Conservation (phyloP, 2,888 invertebrate species). For the Drosophila mulleri region DNA sequence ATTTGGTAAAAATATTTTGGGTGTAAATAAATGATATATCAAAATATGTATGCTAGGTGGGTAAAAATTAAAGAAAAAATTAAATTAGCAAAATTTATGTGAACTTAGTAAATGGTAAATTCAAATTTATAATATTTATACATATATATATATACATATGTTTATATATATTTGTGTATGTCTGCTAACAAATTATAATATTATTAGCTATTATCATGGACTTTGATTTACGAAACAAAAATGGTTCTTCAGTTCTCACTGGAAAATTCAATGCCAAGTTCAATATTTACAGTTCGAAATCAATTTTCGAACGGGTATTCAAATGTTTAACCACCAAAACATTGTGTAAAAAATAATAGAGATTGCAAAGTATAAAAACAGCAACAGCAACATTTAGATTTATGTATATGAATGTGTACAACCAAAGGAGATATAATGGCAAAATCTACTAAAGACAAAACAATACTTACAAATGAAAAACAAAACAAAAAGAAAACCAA, state of each 20-base stretch:
- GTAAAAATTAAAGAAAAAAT: conserved; percentile 54
- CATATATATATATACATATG: conserved; percentile 40
- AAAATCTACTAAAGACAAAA: conserved; percentile 65
- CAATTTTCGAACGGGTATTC: conserved; percentile 33
- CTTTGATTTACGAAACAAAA: conserved; percentile 36
- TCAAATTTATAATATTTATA: conserved; percentile 71
- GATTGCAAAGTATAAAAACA: conserved; percentile 35
- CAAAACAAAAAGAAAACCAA: conserved; percentile 16
- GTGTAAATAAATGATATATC: conserved; percentile 64
- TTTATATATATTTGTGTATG: conserved; percentile 66
- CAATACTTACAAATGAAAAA: conserved; percentile 59
- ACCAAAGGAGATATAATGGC: conserved; percentile 60
- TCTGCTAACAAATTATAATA: conserved; percentile 46
- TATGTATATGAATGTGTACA: conserved; percentile 70
- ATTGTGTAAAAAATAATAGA: conserved; percentile 58
- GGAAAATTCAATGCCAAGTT: conserved; percentile 59
- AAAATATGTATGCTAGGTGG: conserved; percentile 71
- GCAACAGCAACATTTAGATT: conserved; percentile 51
- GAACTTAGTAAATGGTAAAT: conserved; percentile 79
- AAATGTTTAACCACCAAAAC: conserved; percentile 48
- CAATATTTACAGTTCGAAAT: conserved; percentile 53
- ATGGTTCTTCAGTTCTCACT: conserved; percentile 43
- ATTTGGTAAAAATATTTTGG: conserved; percentile 63
- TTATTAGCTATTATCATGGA: conserved; percentile 49
- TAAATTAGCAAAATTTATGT: conserved; percentile 77